A percentile compares a stretch with the other conserved stretches of the same genome.
phyloP scores from a whole-genome alignment of 2,888 invertebrate genomes.

The Leucozona laternaria region DNA sequence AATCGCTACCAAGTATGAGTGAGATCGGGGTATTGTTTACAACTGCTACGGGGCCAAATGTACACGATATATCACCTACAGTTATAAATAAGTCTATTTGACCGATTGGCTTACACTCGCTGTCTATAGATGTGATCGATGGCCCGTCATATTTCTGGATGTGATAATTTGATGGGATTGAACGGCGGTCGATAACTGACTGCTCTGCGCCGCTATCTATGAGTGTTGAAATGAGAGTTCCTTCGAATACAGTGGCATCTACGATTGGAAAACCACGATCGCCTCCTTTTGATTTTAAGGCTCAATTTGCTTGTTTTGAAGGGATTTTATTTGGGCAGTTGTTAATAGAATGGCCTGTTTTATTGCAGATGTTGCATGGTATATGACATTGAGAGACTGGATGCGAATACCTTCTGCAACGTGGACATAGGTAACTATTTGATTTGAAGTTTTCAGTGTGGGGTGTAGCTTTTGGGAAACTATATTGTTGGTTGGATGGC shows the following conservation, averaged over 20 bases:
- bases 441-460: too few species aligned
- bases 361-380: too few species aligned
- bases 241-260: background rate
- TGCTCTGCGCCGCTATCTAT: conserved; percentile 2
- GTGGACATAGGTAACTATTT: too few species aligned
- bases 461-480: too few species aligned
- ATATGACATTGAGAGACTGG: too few species aligned
- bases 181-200: background rate
- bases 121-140: background rate
- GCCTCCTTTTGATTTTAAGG: background rate
- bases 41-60: too few species aligned
- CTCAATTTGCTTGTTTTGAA: background rate
- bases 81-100: conserved; percentile 26
- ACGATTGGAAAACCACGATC: background rate
- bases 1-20: too few species aligned
- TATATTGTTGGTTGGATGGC: too few species aligned
- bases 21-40: too few species aligned
- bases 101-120: conserved; percentile 15
- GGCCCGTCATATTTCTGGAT: background rate
- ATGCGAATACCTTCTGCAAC: too few species aligned
- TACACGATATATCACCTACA: background rate
- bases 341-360: too few species aligned
- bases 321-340: background rate
- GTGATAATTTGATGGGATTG: background rate
- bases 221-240: background rate